Conservation (phyloP, 2,888 invertebrate genomes). For the Serrognathus titanus region DNA sequence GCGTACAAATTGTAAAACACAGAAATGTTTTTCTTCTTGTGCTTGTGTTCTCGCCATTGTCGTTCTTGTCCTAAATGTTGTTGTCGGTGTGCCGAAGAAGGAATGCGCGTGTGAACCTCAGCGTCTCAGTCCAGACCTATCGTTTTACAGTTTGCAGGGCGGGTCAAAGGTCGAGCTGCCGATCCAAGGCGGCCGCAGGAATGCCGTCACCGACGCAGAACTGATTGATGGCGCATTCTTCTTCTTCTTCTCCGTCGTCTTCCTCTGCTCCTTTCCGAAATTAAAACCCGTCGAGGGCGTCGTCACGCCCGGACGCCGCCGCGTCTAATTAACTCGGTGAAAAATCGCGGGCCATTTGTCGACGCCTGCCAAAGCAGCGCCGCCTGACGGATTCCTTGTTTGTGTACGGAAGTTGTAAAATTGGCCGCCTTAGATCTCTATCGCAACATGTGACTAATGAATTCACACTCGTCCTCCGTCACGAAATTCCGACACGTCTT, state of each 20-base stretch:
- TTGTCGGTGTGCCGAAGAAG: not conserved
- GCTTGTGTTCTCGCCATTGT: too few species aligned
- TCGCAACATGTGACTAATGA: conserved; percentile 1
- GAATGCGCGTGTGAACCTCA: not conserved
- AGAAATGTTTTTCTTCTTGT: too few species aligned
- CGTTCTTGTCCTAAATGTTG: not conserved
- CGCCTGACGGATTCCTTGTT: not conserved
- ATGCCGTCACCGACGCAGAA: too few species aligned
- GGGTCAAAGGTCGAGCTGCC: too few species aligned
- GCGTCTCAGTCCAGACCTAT: too few species aligned
- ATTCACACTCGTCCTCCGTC: conserved; percentile 6
- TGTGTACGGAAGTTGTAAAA: conserved; percentile 4
- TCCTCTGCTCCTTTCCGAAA: too few species aligned
- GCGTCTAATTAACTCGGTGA: conserved; percentile 39
- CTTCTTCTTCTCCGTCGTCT: too few species aligned
- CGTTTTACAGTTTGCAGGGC: too few species aligned
- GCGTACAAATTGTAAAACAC: too few species aligned
- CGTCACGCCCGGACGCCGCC: conserved; percentile 36
- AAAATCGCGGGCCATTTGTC: conserved; percentile 41
- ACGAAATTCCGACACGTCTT: not conserved
- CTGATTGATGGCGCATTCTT: too few species aligned
- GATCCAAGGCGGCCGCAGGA: too few species aligned
- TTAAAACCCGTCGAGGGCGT: not conserved
- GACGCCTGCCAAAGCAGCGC: conserved; percentile 24
- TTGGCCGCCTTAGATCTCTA: conserved; percentile 1